phyloP scores from a whole-genome alignment of 2,888 invertebrate species.

The Amblyjoppa proteus region DNA sequence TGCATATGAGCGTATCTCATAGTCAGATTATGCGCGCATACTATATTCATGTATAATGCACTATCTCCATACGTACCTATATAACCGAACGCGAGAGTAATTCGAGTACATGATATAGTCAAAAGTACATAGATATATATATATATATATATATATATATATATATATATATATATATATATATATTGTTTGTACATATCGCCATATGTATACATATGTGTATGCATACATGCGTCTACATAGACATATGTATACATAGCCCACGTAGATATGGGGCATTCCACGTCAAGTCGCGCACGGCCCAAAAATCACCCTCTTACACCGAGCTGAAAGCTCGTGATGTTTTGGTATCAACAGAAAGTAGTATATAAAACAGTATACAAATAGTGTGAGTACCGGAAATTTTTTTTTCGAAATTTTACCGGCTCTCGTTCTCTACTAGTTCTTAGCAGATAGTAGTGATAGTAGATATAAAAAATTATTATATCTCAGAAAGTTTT shows the following conservation, averaged over 20 bases:
- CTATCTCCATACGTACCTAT: slow-evolving; percentile 42
- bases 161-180: background rate
- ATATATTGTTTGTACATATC: background rate
- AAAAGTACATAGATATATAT: slow-evolving; percentile 21
- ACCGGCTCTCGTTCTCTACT: no score
- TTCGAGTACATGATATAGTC: slow-evolving; percentile 30
- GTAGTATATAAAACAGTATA: no score
- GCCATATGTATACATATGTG: background rate
- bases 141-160: background rate
- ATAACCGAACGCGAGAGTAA: slow-evolving; percentile 52
- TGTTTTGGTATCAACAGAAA: no score
- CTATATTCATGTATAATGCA: slow-evolving; percentile 62
- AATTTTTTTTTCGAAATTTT: no score
- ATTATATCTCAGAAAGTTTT: no score
- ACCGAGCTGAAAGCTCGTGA: no score
- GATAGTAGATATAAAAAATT: no score
- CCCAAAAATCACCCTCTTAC: no score
- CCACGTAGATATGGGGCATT: background rate
- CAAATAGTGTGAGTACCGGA: no score
- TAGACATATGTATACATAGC: background rate
- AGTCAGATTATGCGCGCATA: slow-evolving; percentile 46
- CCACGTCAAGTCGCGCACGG: no score
- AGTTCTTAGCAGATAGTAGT: no score
- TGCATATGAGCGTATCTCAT: slow-evolving; percentile 53
- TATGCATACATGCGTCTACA: background rate